Conservation (phyloP, 1,140 invertebrate genomes). For the Dufourea novaeangliae region DNA sequence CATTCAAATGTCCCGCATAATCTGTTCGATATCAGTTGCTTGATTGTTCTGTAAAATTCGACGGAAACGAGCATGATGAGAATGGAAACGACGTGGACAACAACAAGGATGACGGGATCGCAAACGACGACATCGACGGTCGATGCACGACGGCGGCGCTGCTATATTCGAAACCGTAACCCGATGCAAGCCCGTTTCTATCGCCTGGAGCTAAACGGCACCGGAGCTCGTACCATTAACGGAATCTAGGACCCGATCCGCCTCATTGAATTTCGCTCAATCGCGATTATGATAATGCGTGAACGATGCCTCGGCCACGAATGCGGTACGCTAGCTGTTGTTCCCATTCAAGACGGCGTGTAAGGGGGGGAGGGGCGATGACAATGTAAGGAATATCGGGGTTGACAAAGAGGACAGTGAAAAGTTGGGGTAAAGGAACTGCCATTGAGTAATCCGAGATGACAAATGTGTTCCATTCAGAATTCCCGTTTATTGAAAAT, state of each 20-base stretch:
- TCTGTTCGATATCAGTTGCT: constrained; percentile 67
- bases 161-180: constrained; percentile 40
- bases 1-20: constrained; percentile 59
- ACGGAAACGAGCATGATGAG: constrained; percentile 4
- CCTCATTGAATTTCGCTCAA: constrained; percentile 69
- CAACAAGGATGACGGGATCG: constrained; percentile 13
- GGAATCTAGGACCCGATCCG: constrained; percentile 69
- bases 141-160: neutral
- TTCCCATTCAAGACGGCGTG: constrained; percentile 22
- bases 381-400: constrained; percentile 21
- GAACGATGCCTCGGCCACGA: constrained; percentile 46
- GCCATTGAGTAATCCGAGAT: neutral
- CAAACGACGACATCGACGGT: constrained; percentile 22
- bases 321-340: constrained; percentile 28
- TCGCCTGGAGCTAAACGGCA: constrained; percentile 68
- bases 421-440: neutral
- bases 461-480: neutral
- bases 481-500: neutral
- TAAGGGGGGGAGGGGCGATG: constrained; percentile 6
- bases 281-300: constrained; percentile 70
- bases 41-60: constrained; percentile 69
- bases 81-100: constrained; percentile 25
- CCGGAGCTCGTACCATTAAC: constrained; percentile 66
- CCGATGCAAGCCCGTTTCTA: constrained; percentile 66
- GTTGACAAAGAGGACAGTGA: neutral